Evolutionary conservation across 2,888 invertebrate species (phyloP).

Genomic region (Zygaena filipendulae): DNA sequence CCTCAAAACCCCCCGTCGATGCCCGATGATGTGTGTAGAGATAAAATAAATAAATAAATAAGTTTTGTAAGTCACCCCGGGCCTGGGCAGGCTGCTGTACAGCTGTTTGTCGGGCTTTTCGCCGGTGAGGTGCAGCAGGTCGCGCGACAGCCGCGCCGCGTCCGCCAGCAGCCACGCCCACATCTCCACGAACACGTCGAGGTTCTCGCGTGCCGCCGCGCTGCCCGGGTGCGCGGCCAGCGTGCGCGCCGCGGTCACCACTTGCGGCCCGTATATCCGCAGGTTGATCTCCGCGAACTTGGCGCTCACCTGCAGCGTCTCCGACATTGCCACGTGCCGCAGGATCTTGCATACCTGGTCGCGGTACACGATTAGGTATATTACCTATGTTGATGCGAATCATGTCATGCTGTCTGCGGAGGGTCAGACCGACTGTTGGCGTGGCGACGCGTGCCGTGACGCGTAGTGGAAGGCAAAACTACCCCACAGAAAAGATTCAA

Average conservation of each 20-base stretch:
- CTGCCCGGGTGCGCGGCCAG: conserved; percentile 92
- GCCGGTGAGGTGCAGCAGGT: conserved; percentile 84
- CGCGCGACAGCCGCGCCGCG: conserved; percentile 89
- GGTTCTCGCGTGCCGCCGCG: conserved; percentile 96
- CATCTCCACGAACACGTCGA: conserved; percentile 95
- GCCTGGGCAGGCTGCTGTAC: conserved; percentile 94
- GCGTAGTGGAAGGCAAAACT: background rate
- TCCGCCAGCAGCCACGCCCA: conserved; percentile 95
- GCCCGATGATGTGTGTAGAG: too few species aligned
- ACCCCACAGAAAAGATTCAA: too few species aligned
- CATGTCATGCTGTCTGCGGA: conserved; percentile 2
- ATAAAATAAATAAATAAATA: too few species aligned
- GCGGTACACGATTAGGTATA: too few species aligned
- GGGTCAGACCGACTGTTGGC: too few species aligned
- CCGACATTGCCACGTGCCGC: conserved; percentile 94
- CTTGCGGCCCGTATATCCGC: conserved; percentile 94
- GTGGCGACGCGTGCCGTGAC: conserved; percentile 1
- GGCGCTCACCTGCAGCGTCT: conserved; percentile 94
- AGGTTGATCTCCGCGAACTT: conserved; percentile 97
- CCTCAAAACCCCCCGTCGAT: too few species aligned
- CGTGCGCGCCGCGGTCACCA: conserved; percentile 92
- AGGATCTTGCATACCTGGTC: conserved; percentile 95
- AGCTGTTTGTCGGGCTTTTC: conserved; percentile 58
- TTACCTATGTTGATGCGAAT: too few species aligned
- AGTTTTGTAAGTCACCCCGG: conserved; percentile 92